A percentile compares a stretch with the other conserved stretches of the same genome.
Evolutionary conservation across 2,797 vertebrate genomes (phyloP).

Genomic region (Lacerta viridis): DNA sequence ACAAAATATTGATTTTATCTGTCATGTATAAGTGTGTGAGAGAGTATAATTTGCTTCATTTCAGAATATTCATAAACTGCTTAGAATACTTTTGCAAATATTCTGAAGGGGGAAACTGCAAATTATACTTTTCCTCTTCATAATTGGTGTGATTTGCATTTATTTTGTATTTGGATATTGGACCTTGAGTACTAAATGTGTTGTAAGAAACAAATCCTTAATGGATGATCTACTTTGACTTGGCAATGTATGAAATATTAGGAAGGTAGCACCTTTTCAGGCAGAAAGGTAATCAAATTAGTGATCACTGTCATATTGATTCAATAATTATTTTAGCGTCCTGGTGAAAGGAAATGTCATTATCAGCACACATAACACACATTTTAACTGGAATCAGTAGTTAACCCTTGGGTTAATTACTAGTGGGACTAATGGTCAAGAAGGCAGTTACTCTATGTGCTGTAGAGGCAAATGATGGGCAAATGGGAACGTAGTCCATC

Average conservation of each 20-base stretch:
- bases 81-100: neutral
- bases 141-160: neutral
- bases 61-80: neutral
- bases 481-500: no score
- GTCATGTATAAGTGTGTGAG: neutral
- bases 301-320: constrained; percentile 7
- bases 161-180: neutral
- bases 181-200: neutral
- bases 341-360: neutral
- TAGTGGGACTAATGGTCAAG: no score
- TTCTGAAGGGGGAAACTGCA: neutral
- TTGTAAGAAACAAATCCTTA: neutral
- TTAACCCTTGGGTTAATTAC: constrained; percentile 26
- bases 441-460: no score
- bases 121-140: neutral
- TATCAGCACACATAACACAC: constrained; percentile 8
- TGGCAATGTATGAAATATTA: neutral
- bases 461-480: no score
- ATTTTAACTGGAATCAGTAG: neutral
- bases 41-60: neutral
- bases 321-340: neutral
- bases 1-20: neutral
- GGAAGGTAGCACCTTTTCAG: constrained; percentile 1
- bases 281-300: neutral
- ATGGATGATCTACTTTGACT: neutral